These are phyloP conservation scores for Pseudomyrmex cubaensis DNA, from an alignment of 1,140 invertebrate species.

Conservation along the genomic window DNA sequence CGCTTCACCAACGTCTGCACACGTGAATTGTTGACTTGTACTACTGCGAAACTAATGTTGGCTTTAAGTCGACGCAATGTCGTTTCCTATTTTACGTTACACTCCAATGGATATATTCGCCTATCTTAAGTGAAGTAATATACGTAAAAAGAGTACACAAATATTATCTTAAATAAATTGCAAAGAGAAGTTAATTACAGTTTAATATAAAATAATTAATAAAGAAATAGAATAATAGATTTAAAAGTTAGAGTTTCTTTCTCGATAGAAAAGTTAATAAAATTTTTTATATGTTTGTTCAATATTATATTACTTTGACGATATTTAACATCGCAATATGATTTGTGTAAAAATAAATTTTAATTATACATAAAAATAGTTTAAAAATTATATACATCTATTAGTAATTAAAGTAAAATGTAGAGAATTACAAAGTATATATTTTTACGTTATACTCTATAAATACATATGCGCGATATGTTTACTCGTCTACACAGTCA, in stretches of 20 bases:
- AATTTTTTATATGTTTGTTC: not conserved
- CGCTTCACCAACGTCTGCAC: not conserved
- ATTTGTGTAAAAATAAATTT: not conserved
- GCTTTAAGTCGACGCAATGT: conserved; percentile 7
- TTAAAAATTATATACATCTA: too few relatives aligned
- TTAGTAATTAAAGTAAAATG: not conserved
- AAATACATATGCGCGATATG: not conserved
- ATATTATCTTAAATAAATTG: too few relatives aligned
- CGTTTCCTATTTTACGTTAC: not conserved
- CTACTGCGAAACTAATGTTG: conserved; percentile 36
- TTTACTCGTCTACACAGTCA: not conserved
- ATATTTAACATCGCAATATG: not conserved
- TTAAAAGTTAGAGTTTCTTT: not conserved
- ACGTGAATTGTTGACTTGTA: conserved; percentile 54
- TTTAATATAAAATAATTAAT: not conserved
- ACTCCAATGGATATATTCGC: not conserved
- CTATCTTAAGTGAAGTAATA: not conserved
- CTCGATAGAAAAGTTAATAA: not conserved
- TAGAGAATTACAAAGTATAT: not conserved
- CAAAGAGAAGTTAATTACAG: too few relatives aligned
- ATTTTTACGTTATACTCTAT: not conserved
- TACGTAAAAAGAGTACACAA: too few relatives aligned
- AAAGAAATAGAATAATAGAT: not conserved
- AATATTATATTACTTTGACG: not conserved
- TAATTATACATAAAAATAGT: not conserved